These are phyloP conservation scores for Cliona cf. orientalis DNA, from an alignment of 37 sponge, comb jelly and placozoan genomes.

Conservation along the genomic window DNA sequence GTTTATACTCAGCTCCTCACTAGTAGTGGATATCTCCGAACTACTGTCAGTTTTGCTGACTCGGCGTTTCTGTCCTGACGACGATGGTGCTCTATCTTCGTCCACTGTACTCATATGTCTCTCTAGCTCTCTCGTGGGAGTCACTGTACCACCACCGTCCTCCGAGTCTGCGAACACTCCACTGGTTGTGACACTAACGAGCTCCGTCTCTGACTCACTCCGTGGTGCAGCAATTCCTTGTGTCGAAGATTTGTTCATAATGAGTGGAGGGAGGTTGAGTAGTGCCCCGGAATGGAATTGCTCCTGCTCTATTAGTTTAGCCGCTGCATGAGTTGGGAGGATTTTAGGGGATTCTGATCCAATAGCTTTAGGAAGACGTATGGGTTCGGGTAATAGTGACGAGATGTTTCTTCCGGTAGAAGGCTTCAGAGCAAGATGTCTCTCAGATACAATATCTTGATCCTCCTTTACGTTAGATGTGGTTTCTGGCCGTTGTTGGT, in stretches of 20 bases:
- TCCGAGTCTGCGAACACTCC: constrained; percentile 54
- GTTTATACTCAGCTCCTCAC: background rate
- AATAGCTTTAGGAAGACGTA: constrained; percentile 16
- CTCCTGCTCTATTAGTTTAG: no score
- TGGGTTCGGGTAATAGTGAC: constrained; percentile 19
- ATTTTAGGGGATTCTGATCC: background rate
- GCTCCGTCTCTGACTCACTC: constrained; percentile 24
- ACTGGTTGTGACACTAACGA: constrained; percentile 34
- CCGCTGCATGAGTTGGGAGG: constrained; percentile 6
- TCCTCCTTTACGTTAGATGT: background rate
- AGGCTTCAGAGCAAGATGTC: constrained; percentile 16
- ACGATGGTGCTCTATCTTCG: background rate
- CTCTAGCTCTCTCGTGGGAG: background rate
- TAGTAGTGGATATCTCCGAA: constrained; percentile 7
- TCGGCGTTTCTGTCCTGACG: background rate
- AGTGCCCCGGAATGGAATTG: background rate
- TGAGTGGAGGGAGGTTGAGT: constrained; percentile 73
- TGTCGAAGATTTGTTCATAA: background rate
- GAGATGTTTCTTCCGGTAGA: background rate
- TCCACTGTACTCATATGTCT: constrained; percentile 23
- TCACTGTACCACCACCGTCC: background rate
- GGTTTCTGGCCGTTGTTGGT: background rate
- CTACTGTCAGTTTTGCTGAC: constrained; percentile 29
- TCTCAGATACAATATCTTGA: background rate
- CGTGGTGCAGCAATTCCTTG: background rate